Evolutionary conservation across 2,888 invertebrate genomes (phyloP), one percentile per base, ranked within the genome.

Genomic region (Choreutis nemorana): DNA sequence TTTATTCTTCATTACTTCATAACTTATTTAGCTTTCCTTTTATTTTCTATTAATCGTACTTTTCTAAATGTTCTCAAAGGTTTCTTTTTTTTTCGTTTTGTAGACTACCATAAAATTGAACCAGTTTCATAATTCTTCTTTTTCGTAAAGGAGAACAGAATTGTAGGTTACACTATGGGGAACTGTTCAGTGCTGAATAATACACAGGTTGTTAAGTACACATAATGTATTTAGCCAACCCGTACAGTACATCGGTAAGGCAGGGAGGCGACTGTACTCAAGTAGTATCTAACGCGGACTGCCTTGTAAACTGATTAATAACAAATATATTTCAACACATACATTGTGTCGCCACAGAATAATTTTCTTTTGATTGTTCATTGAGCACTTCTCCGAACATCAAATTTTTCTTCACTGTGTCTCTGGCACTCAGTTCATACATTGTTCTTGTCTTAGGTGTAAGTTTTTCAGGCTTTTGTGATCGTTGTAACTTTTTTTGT

Each of bases 11-110:
- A 18, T 33, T 27, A 31, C 20, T 30, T 32, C 26, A 30, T 30
- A 24, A 5, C 20, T 26, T 26, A n/a, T 28, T 28, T 28, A 11
- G 12, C 28, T 28, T 23, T 29, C 9, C 23, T 5, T 29, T 29
- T 29, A 23, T 4, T 29, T 23, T 29, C 31, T 6, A 26, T 26
- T 12, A 32, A 26, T 33, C 31, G 31, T 31, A 33, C 26, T 20
- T 33, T 18, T 33, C 27, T 18, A 33, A 32, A 14, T 32, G 18
- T 18, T 32, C 26, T 30, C 26, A 35, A 30, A 37, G 33, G 39
- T 35, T 38, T 38, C 36, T 38, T 34, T 40, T 33, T 32, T 34
- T 41, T 36, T 36, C 31, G 31, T 37, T 34, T 26, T 29, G 30
- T 33, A 33, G 30, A 32, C 32, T 33, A 14, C 33, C 31, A 27